These are phyloP conservation scores for Tineola bisselliella DNA, from an alignment of 2,888 invertebrate species.

Conservation along the genomic window DNA sequence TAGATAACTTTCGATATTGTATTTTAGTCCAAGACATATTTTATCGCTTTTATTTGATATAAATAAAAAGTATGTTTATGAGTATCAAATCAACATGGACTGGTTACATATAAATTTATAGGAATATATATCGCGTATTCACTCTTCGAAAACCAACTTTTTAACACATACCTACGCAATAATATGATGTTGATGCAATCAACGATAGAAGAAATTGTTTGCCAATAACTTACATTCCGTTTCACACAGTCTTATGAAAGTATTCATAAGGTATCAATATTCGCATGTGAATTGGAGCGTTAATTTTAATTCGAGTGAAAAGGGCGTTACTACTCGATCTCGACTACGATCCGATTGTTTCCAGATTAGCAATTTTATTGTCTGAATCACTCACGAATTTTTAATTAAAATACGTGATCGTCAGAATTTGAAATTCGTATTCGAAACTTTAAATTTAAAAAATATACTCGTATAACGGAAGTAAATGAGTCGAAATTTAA, in stretches of 20 bases:
- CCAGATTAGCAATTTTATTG: background rate
- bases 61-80: too few relatives aligned
- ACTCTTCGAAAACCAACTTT: too few relatives aligned
- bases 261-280: slow-evolving; percentile 3
- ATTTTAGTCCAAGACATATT: too few relatives aligned
- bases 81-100: too few relatives aligned
- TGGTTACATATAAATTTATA: too few relatives aligned
- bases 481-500: too few relatives aligned
- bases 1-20: too few relatives aligned
- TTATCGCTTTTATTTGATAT: too few relatives aligned
- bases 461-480: too few relatives aligned
- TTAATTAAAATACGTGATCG: background rate
- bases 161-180: background rate
- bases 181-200: background rate
- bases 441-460: background rate
- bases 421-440: background rate
- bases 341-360: background rate
- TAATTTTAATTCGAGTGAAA: slow-evolving; percentile 5
- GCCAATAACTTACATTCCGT: slow-evolving; percentile 15
- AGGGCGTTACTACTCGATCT: background rate
- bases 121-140: too few relatives aligned
- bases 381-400: background rate
- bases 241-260: slow-evolving; percentile 15
- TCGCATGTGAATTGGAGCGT: slow-evolving; percentile 10
- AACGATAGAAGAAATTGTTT: background rate